Base-by-base conservation (phyloP, 1,140 invertebrate species). In the Brachionus manjavacas region DNA sequence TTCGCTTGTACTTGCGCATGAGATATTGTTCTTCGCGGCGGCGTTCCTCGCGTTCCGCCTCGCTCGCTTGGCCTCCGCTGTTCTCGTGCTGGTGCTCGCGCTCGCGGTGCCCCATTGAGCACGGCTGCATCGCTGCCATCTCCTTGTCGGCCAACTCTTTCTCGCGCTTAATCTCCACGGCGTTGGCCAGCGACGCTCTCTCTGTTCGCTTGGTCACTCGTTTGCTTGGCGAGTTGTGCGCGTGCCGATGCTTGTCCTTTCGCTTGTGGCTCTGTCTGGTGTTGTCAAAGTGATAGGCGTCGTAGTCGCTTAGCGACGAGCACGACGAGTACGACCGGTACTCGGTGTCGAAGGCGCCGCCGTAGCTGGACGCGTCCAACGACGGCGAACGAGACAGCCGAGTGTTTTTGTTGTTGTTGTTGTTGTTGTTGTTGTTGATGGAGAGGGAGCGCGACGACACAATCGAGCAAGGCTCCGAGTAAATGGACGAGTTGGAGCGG, bases 1-100 rank as follows among this genome's bases (percentile, higher is more conserved):
- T 60, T 25, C 79, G 12, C 25, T 81, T 81, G 14, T 81, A 81
- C 41, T 81, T 81, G 64, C 52, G 41, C 79, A 81, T 81, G 12
- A 81, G 39, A 81, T 81, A 81, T 20, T 81, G 52, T 9, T 68
- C 41, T 39, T 81, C 79, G 7, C 79, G 31, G 60, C 79, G 31
- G 3, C 79, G 7, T 4, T 81, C 79, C 41, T 81, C 49, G 9
- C n/a, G n/a, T n/a, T n/a, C n/a, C n/a, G n/a, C n/a, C n/a, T 43
- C 4, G 28, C 3, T 31, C 1, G 3, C 28, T 31, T 31, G 28
- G 28, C 1, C 28, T 3, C 28, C 28, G 4, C 28, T 31, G 3
- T 31, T 3, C 28, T 31, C 28, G 3, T 3, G 3, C 31, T 35
- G 4, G 28, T 31, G 28, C 3, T 31, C 28, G 28, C 1, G 28